A percentile compares a stretch with the other conserved stretches of the same genome.
phyloP scores from a whole-genome alignment of 1,140 invertebrate species.

The Belonocnema kinseyi region DNA sequence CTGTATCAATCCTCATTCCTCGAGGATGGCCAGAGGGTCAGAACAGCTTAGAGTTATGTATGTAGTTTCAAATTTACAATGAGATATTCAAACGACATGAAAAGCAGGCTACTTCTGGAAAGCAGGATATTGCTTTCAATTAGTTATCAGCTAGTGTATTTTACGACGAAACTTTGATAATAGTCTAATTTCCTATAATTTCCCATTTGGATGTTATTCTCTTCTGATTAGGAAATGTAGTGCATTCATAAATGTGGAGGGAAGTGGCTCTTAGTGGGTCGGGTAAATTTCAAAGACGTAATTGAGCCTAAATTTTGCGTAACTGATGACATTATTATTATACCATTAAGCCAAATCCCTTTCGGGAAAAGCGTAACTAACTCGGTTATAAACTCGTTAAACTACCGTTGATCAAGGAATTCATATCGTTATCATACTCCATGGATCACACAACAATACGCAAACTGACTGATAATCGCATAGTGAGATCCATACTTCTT shows the following conservation, averaged over 20 bases:
- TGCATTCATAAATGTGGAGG: neutral
- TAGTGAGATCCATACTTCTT: no score
- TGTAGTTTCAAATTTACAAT: neutral
- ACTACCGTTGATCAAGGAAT: no score
- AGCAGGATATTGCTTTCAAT: neutral
- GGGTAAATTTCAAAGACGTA: no score
- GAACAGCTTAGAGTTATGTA: neutral
- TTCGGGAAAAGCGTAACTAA: no score
- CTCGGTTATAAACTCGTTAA: no score
- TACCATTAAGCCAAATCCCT: no score
- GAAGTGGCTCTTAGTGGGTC: no score
- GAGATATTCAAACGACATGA: neutral
- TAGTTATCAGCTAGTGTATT: neutral
- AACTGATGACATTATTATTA: no score
- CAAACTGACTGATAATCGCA: no score
- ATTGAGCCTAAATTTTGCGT: no score
- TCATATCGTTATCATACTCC: no score
- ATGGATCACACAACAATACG: no score
- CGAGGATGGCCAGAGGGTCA: neutral
- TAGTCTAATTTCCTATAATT: neutral
- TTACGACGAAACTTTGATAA: neutral
- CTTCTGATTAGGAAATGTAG: neutral
- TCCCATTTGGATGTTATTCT: neutral
- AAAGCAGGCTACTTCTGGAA: neutral
- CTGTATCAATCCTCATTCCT: constrained; percentile 4